A percentile compares a stretch with the other conserved stretches of the same genome.
Conservation (phyloP, 2,113 vertebrate species). For the Vulpes vulpes region DNA sequence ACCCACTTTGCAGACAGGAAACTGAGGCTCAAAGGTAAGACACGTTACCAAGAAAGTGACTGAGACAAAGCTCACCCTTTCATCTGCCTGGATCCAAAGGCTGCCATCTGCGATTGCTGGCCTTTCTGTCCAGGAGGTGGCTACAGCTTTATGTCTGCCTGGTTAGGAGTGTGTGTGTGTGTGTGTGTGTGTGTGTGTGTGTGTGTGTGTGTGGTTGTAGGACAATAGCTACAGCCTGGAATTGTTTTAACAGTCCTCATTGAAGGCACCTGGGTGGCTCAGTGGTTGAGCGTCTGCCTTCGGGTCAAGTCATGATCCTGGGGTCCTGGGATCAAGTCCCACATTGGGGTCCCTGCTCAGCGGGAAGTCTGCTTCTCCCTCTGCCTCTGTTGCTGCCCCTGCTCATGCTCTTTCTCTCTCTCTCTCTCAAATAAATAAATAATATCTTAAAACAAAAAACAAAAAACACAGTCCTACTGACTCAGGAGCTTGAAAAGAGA, state of each 20-base stretch:
- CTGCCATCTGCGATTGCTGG: rapidly evolving
- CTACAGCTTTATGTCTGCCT: background rate
- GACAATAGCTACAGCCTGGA: background rate
- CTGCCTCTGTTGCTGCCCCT: too few species aligned
- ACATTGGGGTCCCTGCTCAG: too few species aligned
- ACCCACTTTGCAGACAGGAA: background rate
- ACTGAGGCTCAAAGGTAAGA: background rate
- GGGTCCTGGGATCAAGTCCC: too few species aligned
- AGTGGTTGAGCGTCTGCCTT: too few species aligned
- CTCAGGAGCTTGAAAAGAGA: background rate
- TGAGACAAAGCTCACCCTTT: background rate
- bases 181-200: too few species aligned
- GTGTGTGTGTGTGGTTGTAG: background rate
- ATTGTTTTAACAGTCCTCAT: background rate
- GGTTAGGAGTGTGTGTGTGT: background rate
- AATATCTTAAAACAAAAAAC: too few species aligned
- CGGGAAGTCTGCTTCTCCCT: too few species aligned
- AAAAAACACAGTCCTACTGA: background rate
- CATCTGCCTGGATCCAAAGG: background rate
- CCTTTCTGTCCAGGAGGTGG: background rate
- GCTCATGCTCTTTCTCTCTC: too few species aligned
- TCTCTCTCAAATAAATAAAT: too few species aligned
- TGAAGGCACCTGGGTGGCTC: too few species aligned
- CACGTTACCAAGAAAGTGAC: rapidly evolving
- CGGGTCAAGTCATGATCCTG: too few species aligned